These are phyloP conservation scores for Xestia rhomboidea DNA, from an alignment of 2,888 invertebrate genomes.

Conservation along the genomic window DNA sequence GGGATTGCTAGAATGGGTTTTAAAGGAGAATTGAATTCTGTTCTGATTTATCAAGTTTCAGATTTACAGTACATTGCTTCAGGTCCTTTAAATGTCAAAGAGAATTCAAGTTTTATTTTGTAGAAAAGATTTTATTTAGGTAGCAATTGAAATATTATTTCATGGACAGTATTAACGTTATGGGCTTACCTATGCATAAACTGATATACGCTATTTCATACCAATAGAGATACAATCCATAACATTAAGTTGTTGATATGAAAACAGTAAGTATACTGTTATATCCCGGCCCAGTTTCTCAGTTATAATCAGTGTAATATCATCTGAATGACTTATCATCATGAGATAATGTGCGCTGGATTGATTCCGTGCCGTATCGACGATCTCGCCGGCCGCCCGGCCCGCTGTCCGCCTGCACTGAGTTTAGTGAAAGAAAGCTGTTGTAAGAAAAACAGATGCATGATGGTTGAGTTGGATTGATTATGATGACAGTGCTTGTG, in stretches of 20 bases:
- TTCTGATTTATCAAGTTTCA: background rate
- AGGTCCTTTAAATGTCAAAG: background rate
- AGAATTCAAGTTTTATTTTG: background rate
- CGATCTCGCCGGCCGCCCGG: conserved; percentile 35
- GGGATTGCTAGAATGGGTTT: conserved; percentile 10
- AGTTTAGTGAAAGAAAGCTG: background rate
- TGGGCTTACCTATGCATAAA: background rate
- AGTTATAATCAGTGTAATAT: conserved; percentile 53
- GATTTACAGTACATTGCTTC: background rate
- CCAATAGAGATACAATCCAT: background rate
- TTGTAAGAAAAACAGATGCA: background rate
- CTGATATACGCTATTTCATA: background rate
- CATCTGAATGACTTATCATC: conserved; percentile 44
- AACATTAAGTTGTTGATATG: background rate
- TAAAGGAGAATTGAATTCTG: conserved; percentile 4
- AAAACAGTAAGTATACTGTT: conserved; percentile 16
- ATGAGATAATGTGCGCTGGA: conserved; percentile 40
- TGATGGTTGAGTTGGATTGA: background rate
- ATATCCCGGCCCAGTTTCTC: conserved; percentile 29
- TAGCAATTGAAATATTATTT: background rate
- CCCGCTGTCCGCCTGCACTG: background rate
- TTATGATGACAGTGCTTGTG: background rate
- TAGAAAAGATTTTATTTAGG: background rate
- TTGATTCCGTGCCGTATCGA: conserved; percentile 57
- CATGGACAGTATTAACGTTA: background rate